Conservation (phyloP, 1,140 invertebrate genomes). For the Pseudoatta argentina region DNA sequence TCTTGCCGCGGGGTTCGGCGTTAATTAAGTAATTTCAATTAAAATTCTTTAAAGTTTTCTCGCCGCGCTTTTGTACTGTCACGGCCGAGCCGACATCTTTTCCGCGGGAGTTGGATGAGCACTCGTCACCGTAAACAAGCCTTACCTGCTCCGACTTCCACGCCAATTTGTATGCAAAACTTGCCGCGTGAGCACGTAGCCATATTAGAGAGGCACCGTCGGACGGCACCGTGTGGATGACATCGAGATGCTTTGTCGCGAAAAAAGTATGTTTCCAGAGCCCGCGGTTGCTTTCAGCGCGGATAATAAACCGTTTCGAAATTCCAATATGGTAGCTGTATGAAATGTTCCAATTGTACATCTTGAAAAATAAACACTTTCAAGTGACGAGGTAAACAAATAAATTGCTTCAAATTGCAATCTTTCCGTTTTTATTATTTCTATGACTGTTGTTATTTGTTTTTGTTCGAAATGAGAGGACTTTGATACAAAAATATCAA, state of each 20-base stretch:
- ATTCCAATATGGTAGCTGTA: not conserved
- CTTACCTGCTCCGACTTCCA: constrained; percentile 51
- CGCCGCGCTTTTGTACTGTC: constrained; percentile 65
- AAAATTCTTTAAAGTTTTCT: constrained; percentile 75
- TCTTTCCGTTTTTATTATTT: constrained; percentile 14
- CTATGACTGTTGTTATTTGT: not conserved
- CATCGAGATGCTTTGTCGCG: constrained; percentile 28
- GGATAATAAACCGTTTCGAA: constrained; percentile 6
- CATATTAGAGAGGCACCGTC: constrained; percentile 42
- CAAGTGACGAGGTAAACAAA: not conserved
- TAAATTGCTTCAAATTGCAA: constrained; percentile 2
- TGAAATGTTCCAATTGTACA: not conserved
- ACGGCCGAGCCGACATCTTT: constrained; percentile 52
- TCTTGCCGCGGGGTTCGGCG: constrained; percentile 18
- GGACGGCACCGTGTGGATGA: not conserved
- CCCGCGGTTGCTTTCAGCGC: not conserved
- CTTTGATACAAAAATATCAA: constrained; percentile 5
- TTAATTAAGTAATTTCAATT: constrained; percentile 81
- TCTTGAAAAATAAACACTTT: constrained; percentile 22
- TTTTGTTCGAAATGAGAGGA: not conserved
- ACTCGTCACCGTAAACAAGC: constrained; percentile 74
- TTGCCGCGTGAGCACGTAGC: constrained; percentile 60
- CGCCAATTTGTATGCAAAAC: constrained; percentile 76
- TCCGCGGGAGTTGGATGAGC: constrained; percentile 65
- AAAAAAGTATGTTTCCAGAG: constrained; percentile 4